Evolutionary conservation across 2,888 invertebrate genomes (phyloP), one percentile per base, ranked within the genome.

Genomic region (Meganola albula): DNA sequence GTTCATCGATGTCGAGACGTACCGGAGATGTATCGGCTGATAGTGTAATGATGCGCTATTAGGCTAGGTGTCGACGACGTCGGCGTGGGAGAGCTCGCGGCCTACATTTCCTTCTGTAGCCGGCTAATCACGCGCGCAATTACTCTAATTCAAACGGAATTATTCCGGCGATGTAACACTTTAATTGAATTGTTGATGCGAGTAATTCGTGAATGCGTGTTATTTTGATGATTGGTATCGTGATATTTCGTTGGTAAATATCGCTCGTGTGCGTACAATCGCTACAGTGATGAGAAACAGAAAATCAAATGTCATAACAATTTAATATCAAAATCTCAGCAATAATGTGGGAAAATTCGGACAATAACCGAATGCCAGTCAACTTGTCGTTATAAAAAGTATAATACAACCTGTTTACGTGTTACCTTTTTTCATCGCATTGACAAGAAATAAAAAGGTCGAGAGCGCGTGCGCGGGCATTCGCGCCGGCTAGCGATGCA

Each of bases 111-210:
- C 58, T 60, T 58, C 57, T 50, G 51, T 58, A 63, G 63, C 64
- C 57, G 53, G 53, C 72, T 75, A 76, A 80, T 79, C 74, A 75
- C 71, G 65, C 69, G 63, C 62, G 65, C 80, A 77, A 79, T 83
- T 80, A 82, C 78, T 80, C 78, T 76, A 78, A 82, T 82, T 79
- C 77, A 65, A 68, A 59, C 65, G 53, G 69, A 76, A 79, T 79
- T 75, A 75, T 73, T 68, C 63, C 64, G 62, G 53, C 63, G 48
- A 72, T 67, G 75, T 73, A 78, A 74, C 74, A 71, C 66, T 74
- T 75, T 78, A 82, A 79, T 80, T 82, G 77, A 77, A 79, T 74
- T 74, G 76, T 72, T 74, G 73, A 67, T 56, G 54, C 47, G 42
- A 31, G 39, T 53, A 54, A 63, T 61, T 57, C 55, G 56, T 58